Percentiles rank a stretch among this genome's conserved stretches.
phyloP scores from a whole-genome alignment of 2,113 vertebrate species.

The Barbus barbus region DNA sequence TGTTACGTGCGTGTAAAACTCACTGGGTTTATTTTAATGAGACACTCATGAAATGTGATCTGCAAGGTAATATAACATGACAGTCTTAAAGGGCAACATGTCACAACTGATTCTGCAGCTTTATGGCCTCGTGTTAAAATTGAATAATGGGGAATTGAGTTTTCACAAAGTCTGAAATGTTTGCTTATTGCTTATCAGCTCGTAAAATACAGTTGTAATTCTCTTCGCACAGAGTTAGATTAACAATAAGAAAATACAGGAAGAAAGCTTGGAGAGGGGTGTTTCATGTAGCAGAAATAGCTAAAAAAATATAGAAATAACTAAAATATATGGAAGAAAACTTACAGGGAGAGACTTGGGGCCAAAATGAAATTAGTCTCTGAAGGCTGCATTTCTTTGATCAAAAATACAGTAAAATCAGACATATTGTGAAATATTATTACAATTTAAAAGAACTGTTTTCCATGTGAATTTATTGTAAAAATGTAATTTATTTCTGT shows the following conservation, averaged over 20 bases:
- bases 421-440: not conserved
- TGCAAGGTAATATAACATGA: conserved; percentile 46
- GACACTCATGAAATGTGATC: conserved; percentile 52
- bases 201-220: conserved; percentile 7
- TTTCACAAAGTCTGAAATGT: conserved; percentile 41
- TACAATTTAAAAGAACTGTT: not conserved
- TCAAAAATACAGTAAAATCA: too few relatives aligned
- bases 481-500: not conserved
- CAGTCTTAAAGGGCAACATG: conserved; percentile 69
- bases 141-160: conserved; percentile 47
- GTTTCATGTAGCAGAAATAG: not conserved
- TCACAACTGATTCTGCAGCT: conserved; percentile 45
- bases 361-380: too few relatives aligned
- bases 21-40: conserved; percentile 44
- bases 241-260: not conserved
- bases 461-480: not conserved
- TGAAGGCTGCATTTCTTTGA: too few relatives aligned
- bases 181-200: conserved; percentile 35
- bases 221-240: not conserved
- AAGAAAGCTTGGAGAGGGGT: not conserved
- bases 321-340: not conserved
- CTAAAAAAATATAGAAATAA: not conserved
- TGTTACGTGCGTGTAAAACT: conserved; percentile 24
- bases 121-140: conserved; percentile 44
- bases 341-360: not conserved